Evolutionary conservation across 2,888 invertebrate genomes (phyloP), one percentile per base, ranked within the genome.

Genomic region (Drosophila putrida): DNA sequence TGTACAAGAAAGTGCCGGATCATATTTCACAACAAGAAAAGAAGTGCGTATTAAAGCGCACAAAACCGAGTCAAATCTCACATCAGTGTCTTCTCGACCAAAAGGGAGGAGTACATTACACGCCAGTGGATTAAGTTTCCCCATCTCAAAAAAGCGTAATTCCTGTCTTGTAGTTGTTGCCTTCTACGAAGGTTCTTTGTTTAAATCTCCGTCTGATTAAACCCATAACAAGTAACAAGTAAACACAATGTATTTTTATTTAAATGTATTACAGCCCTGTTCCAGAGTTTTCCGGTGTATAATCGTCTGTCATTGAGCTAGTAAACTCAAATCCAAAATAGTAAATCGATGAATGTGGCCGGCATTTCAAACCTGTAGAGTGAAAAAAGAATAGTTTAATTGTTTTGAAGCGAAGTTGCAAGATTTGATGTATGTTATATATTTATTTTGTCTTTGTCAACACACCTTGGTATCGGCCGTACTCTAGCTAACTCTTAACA

Each of bases 141-240:
- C 15, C 46, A 57, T 57, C 57, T 57, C 35, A 46, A 28, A 33
- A 20, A 43, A 36, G 31, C 25, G 10, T 13, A 25, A 54, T 61
- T 58, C 46, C 58, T 63, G 33, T 39, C 11, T 62, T 59, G 50
- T 50, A 69, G 39, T 58, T 64, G 75, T 63, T 68, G 51, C 67
- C 83, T 82, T 79, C 44, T 43, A 9, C 35, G 69, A 80, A 88
- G 75, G 83, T 62, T 74, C 57, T 71, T 75, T 77, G 67, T 82
- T 82, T 88, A 89, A 82, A 88, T 85, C 88, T 82, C 80, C 89
- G 44, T 70, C 47, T 89, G 86, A 89, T 89, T 86, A 85, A 85
- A 88, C 63, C 82, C 58, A 88, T 87, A 85, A 85, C 89, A 89
- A 85, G 89, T 70, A 67, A 74, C 28, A 55, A 33, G 62, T 50